These are phyloP conservation scores for Heliconius aoede DNA, from an alignment of 2,888 invertebrate species.

Conservation along the genomic window DNA sequence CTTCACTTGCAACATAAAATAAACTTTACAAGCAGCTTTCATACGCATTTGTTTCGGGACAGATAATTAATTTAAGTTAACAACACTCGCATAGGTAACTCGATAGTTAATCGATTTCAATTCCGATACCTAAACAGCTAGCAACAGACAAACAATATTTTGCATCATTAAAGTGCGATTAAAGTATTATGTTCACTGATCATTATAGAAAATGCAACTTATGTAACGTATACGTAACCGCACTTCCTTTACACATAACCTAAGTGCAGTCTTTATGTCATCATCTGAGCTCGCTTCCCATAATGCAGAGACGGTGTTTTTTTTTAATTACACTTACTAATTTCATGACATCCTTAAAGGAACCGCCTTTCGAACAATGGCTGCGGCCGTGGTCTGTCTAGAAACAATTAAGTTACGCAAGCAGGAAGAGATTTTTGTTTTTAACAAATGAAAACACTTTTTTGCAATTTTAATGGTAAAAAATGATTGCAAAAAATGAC, in stretches of 20 bases:
- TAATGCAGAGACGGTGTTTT: slow-evolving; percentile 12
- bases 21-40: slow-evolving; percentile 8
- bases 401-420: slow-evolving; percentile 64
- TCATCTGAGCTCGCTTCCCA: slow-evolving; percentile 28
- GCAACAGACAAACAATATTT: slow-evolving; percentile 11
- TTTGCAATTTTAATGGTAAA: slow-evolving; percentile 69
- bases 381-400: slow-evolving; percentile 44
- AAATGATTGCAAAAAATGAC: slow-evolving; percentile 64
- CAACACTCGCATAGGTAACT: neutral
- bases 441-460: slow-evolving; percentile 62
- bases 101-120: slow-evolving; percentile 7
- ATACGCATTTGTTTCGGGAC: slow-evolving; percentile 8
- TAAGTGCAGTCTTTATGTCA: slow-evolving; percentile 37
- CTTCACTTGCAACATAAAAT: slow-evolving; percentile 3
- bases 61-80: slow-evolving; percentile 2
- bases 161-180: slow-evolving; percentile 15
- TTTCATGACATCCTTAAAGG: slow-evolving; percentile 40
- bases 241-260: slow-evolving; percentile 36
- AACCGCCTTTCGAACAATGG: slow-evolving; percentile 53
- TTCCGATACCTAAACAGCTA: neutral
- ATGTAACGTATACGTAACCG: slow-evolving; percentile 35
- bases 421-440: slow-evolving; percentile 54
- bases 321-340: slow-evolving; percentile 32
- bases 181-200: slow-evolving; percentile 24
- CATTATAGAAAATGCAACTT: slow-evolving; percentile 28